Evolutionary conservation across 2,888 invertebrate genomes (phyloP).

Genomic region (Lasioglossum zephyrum): DNA sequence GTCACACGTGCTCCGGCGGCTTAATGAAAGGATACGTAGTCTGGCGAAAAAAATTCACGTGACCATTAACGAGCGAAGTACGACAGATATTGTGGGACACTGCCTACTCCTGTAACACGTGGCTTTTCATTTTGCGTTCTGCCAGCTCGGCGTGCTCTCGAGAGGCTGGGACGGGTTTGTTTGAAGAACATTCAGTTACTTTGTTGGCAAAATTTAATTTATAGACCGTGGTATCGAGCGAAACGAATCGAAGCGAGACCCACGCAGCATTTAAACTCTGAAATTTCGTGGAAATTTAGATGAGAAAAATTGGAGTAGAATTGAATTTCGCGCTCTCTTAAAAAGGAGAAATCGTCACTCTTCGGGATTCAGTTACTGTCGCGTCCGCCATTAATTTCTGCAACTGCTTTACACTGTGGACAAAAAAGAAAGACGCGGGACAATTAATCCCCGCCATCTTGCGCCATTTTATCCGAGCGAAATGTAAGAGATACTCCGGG

Average conservation of each 20-base stretch:
- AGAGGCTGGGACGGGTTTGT: background rate
- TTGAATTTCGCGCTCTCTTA: background rate
- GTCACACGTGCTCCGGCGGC: slow-evolving; percentile 21
- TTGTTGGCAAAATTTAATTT: too few relatives aligned
- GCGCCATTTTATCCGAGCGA: slow-evolving; percentile 2
- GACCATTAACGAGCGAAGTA: slow-evolving; percentile 39
- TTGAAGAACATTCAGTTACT: background rate
- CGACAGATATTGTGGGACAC: background rate
- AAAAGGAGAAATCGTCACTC: background rate
- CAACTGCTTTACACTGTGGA: background rate
- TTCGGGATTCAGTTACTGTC: background rate
- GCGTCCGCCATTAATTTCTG: background rate
- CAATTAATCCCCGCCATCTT: slow-evolving; percentile 3
- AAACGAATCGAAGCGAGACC: background rate
- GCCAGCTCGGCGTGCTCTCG: background rate
- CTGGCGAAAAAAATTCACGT: slow-evolving; percentile 30
- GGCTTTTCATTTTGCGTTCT: background rate
- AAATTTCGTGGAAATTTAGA: background rate
- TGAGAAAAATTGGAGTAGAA: background rate
- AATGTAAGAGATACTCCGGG: background rate
- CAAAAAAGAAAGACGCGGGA: background rate
- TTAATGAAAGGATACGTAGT: slow-evolving; percentile 33
- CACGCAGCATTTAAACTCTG: background rate
- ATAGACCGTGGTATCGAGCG: background rate
- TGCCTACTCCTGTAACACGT: background rate